These are phyloP conservation scores for Gymnoscopelus microlampas DNA, from an alignment of 2,797 vertebrate species.

Conservation along the genomic window DNA sequence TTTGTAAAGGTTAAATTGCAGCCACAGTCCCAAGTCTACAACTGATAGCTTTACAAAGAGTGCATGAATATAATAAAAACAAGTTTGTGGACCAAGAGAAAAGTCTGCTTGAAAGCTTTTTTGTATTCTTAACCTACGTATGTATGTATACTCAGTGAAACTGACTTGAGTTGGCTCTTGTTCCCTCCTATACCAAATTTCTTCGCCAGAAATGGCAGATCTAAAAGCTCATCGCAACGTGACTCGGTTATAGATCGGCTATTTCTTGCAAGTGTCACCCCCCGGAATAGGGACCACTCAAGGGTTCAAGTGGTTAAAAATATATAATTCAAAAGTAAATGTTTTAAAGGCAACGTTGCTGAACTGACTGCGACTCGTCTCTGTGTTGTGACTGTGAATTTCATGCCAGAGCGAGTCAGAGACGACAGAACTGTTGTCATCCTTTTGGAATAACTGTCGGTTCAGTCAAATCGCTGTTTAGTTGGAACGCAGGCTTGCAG, in stretches of 20 bases:
- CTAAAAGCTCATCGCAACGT: no score
- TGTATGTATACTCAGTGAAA: no score
- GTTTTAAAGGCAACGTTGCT: slow-evolving; percentile 52
- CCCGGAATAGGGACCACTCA: no score
- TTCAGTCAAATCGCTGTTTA: slow-evolving; percentile 60
- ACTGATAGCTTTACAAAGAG: slow-evolving; percentile 46
- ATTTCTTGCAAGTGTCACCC: no score
- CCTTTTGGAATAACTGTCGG: slow-evolving; percentile 64
- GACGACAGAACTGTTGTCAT: slow-evolving; percentile 63
- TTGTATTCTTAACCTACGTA: slow-evolving; percentile 30
- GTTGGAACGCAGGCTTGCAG: slow-evolving; percentile 46
- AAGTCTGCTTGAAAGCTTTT: slow-evolving; percentile 26
- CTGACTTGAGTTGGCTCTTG: no score
- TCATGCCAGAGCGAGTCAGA: slow-evolving; percentile 58
- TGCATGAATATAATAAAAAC: slow-evolving; percentile 46
- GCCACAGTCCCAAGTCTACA: slow-evolving; percentile 27
- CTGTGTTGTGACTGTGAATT: slow-evolving; percentile 45
- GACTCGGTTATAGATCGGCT: no score
- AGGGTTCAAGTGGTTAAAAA: no score
- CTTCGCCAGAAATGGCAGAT: not conserved
- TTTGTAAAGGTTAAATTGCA: slow-evolving; percentile 42
- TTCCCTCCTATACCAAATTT: no score
- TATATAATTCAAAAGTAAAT: slow-evolving; percentile 42
- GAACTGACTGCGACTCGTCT: slow-evolving; percentile 38
- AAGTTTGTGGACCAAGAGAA: slow-evolving; percentile 27